A percentile compares a stretch with the other conserved stretches of the same genome.
These are phyloP conservation scores for Leucosticte australis DNA, from an alignment of 2,113 vertebrate species.

Conservation along the genomic window DNA sequence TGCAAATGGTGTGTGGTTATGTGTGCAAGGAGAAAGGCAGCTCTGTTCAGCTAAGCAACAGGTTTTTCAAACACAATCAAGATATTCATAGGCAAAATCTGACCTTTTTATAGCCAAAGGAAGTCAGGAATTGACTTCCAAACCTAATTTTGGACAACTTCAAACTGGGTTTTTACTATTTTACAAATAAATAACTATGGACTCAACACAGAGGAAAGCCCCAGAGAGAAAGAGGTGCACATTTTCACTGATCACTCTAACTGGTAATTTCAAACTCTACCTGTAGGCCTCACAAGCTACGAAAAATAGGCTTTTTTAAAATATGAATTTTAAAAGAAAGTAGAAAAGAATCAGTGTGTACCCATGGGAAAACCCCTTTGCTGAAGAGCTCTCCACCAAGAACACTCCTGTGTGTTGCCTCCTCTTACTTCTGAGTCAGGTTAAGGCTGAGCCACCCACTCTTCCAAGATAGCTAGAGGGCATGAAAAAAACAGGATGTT, in stretches of 20 bases:
- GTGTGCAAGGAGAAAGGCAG: not conserved
- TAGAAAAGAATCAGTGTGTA: not conserved
- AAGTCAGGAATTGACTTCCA: not conserved
- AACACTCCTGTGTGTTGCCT: not conserved
- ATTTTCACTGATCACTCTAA: not conserved
- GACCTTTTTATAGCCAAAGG: not conserved
- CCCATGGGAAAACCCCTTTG: not conserved
- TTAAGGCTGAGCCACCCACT: not conserved
- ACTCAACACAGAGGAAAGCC: not conserved
- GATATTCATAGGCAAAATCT: not conserved
- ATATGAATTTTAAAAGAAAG: not conserved
- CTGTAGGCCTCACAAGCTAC: not conserved
- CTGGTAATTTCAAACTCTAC: not conserved
- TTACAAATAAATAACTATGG: not conserved
- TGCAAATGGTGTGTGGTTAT: not conserved
- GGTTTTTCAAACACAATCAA: not conserved
- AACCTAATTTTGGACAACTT: not conserved
- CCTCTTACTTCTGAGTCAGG: not conserved
- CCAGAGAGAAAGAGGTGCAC: not conserved
- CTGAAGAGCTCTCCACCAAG: not conserved
- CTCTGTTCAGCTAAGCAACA: not conserved
- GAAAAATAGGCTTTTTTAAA: not conserved
- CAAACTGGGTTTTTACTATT: not conserved
- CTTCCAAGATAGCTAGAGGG: not conserved
- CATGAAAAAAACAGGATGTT: not conserved